Evolutionary conservation across 2,113 vertebrate species (phyloP), one percentile per base, ranked within the genome.

Genomic region (Pipra filicauda): DNA sequence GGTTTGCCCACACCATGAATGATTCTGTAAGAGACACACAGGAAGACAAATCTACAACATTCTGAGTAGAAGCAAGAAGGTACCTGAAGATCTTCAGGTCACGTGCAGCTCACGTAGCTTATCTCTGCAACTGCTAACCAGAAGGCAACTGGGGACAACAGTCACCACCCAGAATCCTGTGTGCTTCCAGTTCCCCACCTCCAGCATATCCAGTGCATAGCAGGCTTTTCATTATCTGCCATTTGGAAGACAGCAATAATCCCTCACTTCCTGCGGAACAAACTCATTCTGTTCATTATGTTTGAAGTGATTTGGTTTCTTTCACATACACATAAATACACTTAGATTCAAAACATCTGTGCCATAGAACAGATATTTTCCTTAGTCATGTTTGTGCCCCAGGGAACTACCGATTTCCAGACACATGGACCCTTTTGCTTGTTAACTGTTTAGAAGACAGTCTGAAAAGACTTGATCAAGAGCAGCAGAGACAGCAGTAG

Each of bases 1-100:
- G 99, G 99, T 59, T 93, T 97, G 37, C 99, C 99, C 22, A 99
- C 80, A 11, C 99, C 99, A 69, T 98, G 98, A 85, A 99, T 97
- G 83, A 99, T 96, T 94, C 99, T 99, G 97, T 30, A 95, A 93
- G 69, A 97, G 70, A 84, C 26, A 88, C 15, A 82, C 7, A 86
- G 55, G 70, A 91, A 9, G 23, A 67, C 12, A 85, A 59, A 70
- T 44, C 12, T 30, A 44, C 51, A 80, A 57, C 14, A 78, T 18
- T 57, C 57, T 24, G 37, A 71, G 73, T 9, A 80, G 48, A 88
- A 80, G 35, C 23, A 62, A 71, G 62, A 43, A 75, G 54, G 26
- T 44, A 83, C 22, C 24, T 77, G 31, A 78, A 83, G 39, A 21
- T 8, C 28, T 71, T 23, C 49, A 84, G 27, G 49, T 33, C 26